Base-by-base conservation (phyloP, 35 echinoderm and acorn worm genomes). In the Stichopus chloronotus region DNA sequence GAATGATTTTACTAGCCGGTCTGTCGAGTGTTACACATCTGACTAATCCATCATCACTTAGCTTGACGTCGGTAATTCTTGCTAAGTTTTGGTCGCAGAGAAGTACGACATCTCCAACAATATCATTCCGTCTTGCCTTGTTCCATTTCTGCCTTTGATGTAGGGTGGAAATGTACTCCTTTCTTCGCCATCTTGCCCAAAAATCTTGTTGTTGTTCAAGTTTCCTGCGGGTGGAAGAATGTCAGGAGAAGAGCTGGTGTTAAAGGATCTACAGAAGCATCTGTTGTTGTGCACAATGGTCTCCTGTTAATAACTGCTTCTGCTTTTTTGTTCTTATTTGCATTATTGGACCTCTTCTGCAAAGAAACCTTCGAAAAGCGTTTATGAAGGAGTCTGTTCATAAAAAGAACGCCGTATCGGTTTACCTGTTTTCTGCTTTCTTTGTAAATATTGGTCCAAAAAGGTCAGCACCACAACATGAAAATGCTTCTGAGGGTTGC, bases 191-290 rank as follows among this genome's bases (percentile, higher is more conserved):
- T 85, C 91, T 83, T 13, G 24, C 43, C 91, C 91, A 92, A 79
- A 92, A n/a, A n/a, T n/a, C n/a, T n/a, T n/a, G n/a, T n/a, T n/a
- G n/a, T n/a, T n/a, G n/a, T n/a, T n/a, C n/a, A n/a, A n/a, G n/a
- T 92, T 93, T 20, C 92, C 92, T 17, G 90, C 76, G 4, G 90
- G 72, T 30, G 90, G 96, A 63, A 93, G 91, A 5, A 98, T 25
- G 96, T 98, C 17, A 98, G 78, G 3, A 98, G 83, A 59, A 95
- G 96, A 57, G 84, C 83, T 63, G 96, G 94, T 17, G 94, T 95
- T 16, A 98, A 81, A 9, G 96, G 94, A 78, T 98, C 96, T 63
- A 76, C 72, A 22, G 88, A 68, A 9, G 69, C 92, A 71, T 95
- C 80, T 59, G 59, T 78, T 19, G 80, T 84, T 6, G 92, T 92